Evolutionary conservation across 2,113 vertebrate genomes (phyloP), one percentile per base, ranked within the genome.

Genomic region (Anolis sagrei): DNA sequence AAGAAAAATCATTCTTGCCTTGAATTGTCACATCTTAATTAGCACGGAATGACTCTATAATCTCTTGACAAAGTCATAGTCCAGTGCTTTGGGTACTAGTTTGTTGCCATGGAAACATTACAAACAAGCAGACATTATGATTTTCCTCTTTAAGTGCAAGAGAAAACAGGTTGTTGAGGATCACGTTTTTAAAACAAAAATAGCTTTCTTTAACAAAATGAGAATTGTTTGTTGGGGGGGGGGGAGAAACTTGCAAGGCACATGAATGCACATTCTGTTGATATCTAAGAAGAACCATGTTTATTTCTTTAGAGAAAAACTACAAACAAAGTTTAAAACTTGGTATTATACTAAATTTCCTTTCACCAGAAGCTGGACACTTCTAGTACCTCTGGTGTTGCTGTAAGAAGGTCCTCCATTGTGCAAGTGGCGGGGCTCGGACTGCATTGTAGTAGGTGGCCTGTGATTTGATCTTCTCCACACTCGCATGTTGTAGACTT

Each of bases 41-140:
- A 95, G 84, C 86, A 86, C 79, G 93, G 91, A 88, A 82, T 79
- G 93, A 85, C 81, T 89, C 39, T 82, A 87, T 90, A 83, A 93
- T 91, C 86, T 88, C 39, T 66, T 29, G 18, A 79, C 54, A 23
- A 89, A 95, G 89, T 89, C 84, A 13, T 29, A 90, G 87, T 84
- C 91, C 93, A 32, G 16, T 88, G 86, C 86, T 88, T 95, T 92
- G 94, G 93, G 79, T 88, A 91, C 89, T 88, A 82, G 91, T 91
- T 80, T 83, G 95, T 96, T 96, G 91, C 94, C 93, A 97, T 96
- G 94, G 96, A 95, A 96, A 18, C 91, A 89, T 88, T 91, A 93
- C 93, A 89, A 92, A 94, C 92, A 95, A 92, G 68, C 81, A n/a
- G 7, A 88, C 68, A 89, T 93, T 94, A 86, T 91, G 87, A 91